Evolutionary conservation across 2,888 invertebrate species (phyloP).

Genomic region (Pterobdella sp.): DNA sequence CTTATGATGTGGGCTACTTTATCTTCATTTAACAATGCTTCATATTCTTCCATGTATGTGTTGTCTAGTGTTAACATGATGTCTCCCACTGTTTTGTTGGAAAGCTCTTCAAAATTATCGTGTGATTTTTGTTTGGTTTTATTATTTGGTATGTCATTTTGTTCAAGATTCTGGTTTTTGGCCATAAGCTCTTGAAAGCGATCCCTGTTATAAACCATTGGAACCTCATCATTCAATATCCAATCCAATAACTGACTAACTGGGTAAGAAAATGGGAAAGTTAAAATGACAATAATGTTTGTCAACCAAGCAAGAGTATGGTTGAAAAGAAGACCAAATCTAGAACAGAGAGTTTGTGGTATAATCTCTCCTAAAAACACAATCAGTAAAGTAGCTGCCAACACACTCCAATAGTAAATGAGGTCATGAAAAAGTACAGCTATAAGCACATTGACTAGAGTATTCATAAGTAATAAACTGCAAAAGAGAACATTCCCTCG

Average conservation of each 20-base stretch:
- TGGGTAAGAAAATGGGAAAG: slow-evolving; percentile 83
- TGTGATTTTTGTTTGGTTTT: slow-evolving; percentile 43
- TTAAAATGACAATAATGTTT: slow-evolving; percentile 82
- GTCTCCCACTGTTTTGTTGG: slow-evolving; percentile 82
- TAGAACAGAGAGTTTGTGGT: slow-evolving; percentile 82
- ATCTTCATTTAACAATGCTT: slow-evolving; percentile 82
- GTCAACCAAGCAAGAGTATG: slow-evolving; percentile 88
- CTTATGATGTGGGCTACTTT: slow-evolving; percentile 96
- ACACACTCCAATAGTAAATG: slow-evolving; percentile 73
- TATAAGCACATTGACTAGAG: slow-evolving; percentile 89
- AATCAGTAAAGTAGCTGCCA: slow-evolving; percentile 82
- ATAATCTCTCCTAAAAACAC: slow-evolving; percentile 95
- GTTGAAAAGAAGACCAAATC: slow-evolving; percentile 91
- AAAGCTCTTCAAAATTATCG: slow-evolving; percentile 69
- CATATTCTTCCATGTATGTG: slow-evolving; percentile 87
- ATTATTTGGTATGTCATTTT: too few species aligned
- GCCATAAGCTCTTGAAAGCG: slow-evolving; percentile 82
- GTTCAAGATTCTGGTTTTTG: slow-evolving; percentile 40
- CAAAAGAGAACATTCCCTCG: slow-evolving; percentile 85
- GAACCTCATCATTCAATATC: slow-evolving; percentile 89
- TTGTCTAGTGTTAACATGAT: slow-evolving; percentile 92
- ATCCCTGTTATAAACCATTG: slow-evolving; percentile 89
- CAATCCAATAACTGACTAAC: slow-evolving; percentile 75
- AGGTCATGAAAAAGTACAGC: slow-evolving; percentile 89
- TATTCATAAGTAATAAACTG: slow-evolving; percentile 66